Base-by-base conservation (phyloP, 2,888 invertebrate genomes). In the Cartodere bifasciata region DNA sequence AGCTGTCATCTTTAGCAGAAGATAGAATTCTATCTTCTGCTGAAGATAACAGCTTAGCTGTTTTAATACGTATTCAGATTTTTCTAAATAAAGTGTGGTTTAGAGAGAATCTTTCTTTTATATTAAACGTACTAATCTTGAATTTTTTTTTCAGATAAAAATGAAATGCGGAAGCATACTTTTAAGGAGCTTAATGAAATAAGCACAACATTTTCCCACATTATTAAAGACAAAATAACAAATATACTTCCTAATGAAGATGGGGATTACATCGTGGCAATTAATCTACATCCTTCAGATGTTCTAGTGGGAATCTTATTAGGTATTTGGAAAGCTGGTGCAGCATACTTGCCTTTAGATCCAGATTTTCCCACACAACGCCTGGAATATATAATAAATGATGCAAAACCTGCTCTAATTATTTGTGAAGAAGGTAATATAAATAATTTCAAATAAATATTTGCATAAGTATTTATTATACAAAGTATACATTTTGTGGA, bases 281-380 rank as follows among this genome's bases (percentile, higher is more conserved):
- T 87, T 0, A 81, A 80, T 49, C 75, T 87, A 74, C 70, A 72
- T 40, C 86, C 87, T 1, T 72, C 78, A 2, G 77, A 82, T 46
- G 68, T 60, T 20, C 52, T 81, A 33, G 68, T 86, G 5, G 63
- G 71, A 16, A 61, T 75, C 0, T 58, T 90, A 12, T 55, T 88
- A 37, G 74, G 82, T 1, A 72, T 79, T 29, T 75, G 84, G 72
- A 86, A 87, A 60, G 67, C 79, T 0, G 87, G 88, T 0, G 82
- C 80, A 10, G 81, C 86, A 0, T 90, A 90, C 58, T 63, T 88
- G 30, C 88, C 90, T 0, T 64, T 90, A 46, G 87, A 87, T 51
- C 72, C 75, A 0, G 68, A 66, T 17, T 70, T 70, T 41, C 87
- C 88, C 0, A 68, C 68, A 14, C 68, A 71, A 2, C 68, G 88